Evolutionary conservation across 2,113 vertebrate genomes (phyloP).

Genomic region (Electrona antarctica): DNA sequence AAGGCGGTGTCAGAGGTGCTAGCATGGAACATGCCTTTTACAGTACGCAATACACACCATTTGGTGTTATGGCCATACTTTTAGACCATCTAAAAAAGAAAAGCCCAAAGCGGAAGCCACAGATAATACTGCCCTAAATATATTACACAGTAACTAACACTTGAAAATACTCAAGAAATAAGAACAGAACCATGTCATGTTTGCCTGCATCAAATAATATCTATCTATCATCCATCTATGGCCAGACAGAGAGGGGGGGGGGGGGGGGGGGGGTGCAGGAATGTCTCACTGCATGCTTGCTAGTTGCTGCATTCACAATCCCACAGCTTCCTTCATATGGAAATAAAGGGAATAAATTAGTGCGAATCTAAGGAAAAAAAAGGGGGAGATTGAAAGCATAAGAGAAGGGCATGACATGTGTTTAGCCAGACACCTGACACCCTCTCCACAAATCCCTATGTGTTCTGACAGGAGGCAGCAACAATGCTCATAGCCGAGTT

Average conservation of each 20-base stretch:
- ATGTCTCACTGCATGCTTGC: slow-evolving; percentile 49
- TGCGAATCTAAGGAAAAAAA: slow-evolving; percentile 56
- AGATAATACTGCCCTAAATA: slow-evolving; percentile 13
- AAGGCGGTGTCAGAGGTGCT: slow-evolving; percentile 19
- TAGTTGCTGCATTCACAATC: slow-evolving; percentile 54
- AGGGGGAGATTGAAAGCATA: slow-evolving; percentile 59
- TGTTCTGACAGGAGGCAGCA: slow-evolving; percentile 57
- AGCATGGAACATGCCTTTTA: slow-evolving; percentile 15
- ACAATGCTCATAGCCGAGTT: slow-evolving; percentile 58
- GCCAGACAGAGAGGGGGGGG: slow-evolving; percentile 20
- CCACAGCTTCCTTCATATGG: slow-evolving; percentile 73
- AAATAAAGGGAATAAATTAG: slow-evolving; percentile 73
- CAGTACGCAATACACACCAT: slow-evolving; percentile 8
- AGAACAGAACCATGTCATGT: slow-evolving; percentile 3
- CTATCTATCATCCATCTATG: slow-evolving; percentile 10
- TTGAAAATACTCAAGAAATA: not conserved
- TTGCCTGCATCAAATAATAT: slow-evolving; percentile 18
- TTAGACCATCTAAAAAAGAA: slow-evolving; percentile 13
- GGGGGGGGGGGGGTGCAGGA: slow-evolving; percentile 41
- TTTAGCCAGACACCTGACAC: slow-evolving; percentile 65
- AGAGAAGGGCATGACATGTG: slow-evolving; percentile 58
- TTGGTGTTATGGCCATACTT: slow-evolving; percentile 2
- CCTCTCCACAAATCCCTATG: slow-evolving; percentile 46
- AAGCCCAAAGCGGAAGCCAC: slow-evolving; percentile 10
- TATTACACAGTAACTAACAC: slow-evolving; percentile 16